These are phyloP conservation scores for Pempheris klunzingeri DNA, from an alignment of 2,797 vertebrate species.

Conservation along the genomic window DNA sequence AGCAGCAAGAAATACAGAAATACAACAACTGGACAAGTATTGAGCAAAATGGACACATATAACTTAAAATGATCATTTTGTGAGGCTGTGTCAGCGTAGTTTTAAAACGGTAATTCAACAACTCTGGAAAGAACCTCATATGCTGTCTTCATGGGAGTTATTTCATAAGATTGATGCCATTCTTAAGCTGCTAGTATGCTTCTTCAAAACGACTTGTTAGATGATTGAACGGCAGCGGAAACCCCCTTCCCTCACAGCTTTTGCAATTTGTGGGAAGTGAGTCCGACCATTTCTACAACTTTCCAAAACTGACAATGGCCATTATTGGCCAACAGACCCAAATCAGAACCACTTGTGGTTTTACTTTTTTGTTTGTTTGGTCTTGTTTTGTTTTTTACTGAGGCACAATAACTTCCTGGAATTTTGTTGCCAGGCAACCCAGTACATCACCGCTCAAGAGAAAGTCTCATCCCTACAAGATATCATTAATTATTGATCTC, in stretches of 20 bases:
- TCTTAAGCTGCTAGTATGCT: not conserved
- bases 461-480: not conserved
- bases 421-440: not conserved
- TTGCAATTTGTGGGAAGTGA: not conserved
- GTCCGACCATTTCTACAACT: not conserved
- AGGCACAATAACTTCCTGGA: not conserved
- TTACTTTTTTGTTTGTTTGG: not conserved
- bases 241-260: not conserved
- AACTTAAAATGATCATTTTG: not conserved
- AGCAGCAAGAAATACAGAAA: not conserved
- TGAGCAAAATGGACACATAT: not conserved
- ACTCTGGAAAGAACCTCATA: not conserved
- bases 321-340: not conserved
- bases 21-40: not conserved
- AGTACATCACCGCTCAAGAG: not conserved
- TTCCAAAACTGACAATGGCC: not conserved
- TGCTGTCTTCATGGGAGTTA: not conserved
- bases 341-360: constrained; percentile 1
- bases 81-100: not conserved
- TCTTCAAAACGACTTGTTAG: not conserved
- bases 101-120: not conserved
- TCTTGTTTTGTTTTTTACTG: not conserved
- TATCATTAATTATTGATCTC: too few species aligned
- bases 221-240: not conserved
- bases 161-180: not conserved